These are phyloP conservation scores for Typhlichthys subterraneus DNA, from an alignment of 2,797 vertebrate genomes.

Conservation along the genomic window DNA sequence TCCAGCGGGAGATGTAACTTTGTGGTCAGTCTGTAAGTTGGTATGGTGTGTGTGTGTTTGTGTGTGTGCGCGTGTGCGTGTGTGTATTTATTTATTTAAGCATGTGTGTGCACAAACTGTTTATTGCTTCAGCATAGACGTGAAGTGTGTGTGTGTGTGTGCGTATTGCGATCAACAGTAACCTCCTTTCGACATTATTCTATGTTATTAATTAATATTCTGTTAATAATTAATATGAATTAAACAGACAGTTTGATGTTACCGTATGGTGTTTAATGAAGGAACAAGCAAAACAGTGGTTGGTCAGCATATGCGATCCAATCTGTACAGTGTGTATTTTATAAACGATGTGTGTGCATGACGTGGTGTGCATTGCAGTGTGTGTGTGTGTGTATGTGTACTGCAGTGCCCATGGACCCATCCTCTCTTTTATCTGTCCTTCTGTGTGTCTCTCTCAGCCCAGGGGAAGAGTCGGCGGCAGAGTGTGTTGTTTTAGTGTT, in stretches of 20 bases:
- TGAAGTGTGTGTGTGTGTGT: conserved; percentile 1
- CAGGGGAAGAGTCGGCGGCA: conserved; percentile 80
- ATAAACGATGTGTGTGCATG: conserved; percentile 16
- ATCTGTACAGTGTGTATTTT: too few species aligned
- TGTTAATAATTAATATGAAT: too few species aligned
- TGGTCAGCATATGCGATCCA: too few species aligned
- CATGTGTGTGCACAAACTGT: conserved; percentile 5
- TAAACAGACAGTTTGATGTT: too few species aligned
- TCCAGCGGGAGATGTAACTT: conserved; percentile 71
- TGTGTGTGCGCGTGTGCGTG: conserved; percentile 5
- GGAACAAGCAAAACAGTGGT: too few species aligned
- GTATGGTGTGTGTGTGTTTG: conserved; percentile 3
- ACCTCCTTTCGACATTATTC: neutral
- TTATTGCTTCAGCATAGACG: neutral
- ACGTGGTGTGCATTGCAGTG: conserved; percentile 18
- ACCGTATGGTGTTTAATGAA: too few species aligned
- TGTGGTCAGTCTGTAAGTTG: conserved; percentile 65
- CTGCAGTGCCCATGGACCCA: neutral
- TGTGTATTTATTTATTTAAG: neutral
- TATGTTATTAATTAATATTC: too few species aligned
- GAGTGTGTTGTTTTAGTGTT: conserved; percentile 79
- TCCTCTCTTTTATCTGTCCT: conserved; percentile 19
- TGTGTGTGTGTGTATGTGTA: neutral
- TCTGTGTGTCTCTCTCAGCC: conserved; percentile 57
- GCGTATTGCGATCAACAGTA: neutral